phyloP scores from a whole-genome alignment of 2,113 vertebrate species.

The Nannobrachium achirus region DNA sequence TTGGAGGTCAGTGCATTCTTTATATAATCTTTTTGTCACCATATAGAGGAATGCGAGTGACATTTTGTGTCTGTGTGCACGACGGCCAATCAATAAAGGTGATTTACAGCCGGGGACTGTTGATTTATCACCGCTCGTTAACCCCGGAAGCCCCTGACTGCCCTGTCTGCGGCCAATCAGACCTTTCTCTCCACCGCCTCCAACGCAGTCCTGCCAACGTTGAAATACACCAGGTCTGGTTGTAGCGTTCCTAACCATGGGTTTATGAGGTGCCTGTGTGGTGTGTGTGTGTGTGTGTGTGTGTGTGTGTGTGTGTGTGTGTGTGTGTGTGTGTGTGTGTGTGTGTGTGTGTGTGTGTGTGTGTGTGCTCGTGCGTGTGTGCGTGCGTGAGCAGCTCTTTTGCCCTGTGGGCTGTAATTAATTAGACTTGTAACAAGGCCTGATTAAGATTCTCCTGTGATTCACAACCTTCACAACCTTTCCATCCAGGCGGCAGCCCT shows the following conservation, averaged over 20 bases:
- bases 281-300: conserved; percentile 24
- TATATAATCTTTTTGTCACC: too few relatives aligned
- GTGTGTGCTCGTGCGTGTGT: background rate
- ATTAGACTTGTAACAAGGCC: conserved; percentile 76
- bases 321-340: conserved; percentile 27
- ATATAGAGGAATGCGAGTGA: too few relatives aligned
- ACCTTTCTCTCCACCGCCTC: conserved; percentile 47
- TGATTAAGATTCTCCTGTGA: conserved; percentile 75
- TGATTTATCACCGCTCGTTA: conserved; percentile 57
- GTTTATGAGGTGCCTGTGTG: conserved; percentile 7
- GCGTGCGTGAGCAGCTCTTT: conserved; percentile 41
- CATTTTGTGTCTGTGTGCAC: background rate
- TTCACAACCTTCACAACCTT: conserved; percentile 65
- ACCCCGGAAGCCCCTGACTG: conserved; percentile 68
- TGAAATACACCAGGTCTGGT: conserved; percentile 29
- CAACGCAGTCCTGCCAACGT: conserved; percentile 27
- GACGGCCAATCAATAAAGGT: conserved; percentile 50
- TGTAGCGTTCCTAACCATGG: background rate
- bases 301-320: background rate
- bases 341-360: conserved; percentile 16
- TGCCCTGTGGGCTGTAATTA: conserved; percentile 76
- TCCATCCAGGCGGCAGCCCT: conserved; percentile 52
- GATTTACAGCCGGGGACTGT: conserved; percentile 39
- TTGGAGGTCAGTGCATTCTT: too few relatives aligned
- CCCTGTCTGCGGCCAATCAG: conserved; percentile 69